Base-by-base conservation (phyloP, 1,140 invertebrate genomes). In the Dendrolimus kikuchii region DNA sequence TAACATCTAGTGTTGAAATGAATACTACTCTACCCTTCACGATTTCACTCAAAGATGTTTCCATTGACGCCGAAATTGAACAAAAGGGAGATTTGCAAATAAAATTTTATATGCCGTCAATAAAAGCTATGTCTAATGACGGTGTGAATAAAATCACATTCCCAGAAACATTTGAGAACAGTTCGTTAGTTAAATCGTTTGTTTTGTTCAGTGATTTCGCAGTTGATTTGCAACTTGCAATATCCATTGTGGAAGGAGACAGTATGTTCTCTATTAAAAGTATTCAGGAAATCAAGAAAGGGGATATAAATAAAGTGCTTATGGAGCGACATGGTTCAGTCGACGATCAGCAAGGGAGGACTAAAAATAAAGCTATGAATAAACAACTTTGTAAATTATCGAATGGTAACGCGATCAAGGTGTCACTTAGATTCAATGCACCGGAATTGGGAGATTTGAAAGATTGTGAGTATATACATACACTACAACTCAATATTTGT, bases 271-370 rank as follows among this genome's bases (percentile, higher is more conserved):
- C 65, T 4, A 78, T 86, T 39, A 79, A 68, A 44, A 77, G 66
- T 49, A 74, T 81, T 40, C 81, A 84, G 51, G 82, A 86, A 53
- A 82, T 86, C 45, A 75, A 65, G 10, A 84, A 76, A 44, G 60
- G 51, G 46, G 82, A 86, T 38, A 64, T 84, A 0, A 83, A 70
- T 44, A 84, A 81, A 45, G 68, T 65, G 5, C 45, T 86, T 7
- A 72, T 76, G 74, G 80, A 82, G 4, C 61, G 64, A 0, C 65
- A 73, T 8, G 61, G 51, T 2, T 63, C 52, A 0, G 41, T 43
- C n/a, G 77, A 77, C 4, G 77, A 78, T 5, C 51, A 23, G 10
- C 67, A 59, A n/a, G 48, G 51, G 0, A 71, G 64, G 46, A 41
- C n/a, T n/a, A 62, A 59, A 41, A 71, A 51, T n/a, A 79, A 75